Evolutionary conservation across 2,797 vertebrate species (phyloP).

Genomic region (Distichodus sexfasciatus): DNA sequence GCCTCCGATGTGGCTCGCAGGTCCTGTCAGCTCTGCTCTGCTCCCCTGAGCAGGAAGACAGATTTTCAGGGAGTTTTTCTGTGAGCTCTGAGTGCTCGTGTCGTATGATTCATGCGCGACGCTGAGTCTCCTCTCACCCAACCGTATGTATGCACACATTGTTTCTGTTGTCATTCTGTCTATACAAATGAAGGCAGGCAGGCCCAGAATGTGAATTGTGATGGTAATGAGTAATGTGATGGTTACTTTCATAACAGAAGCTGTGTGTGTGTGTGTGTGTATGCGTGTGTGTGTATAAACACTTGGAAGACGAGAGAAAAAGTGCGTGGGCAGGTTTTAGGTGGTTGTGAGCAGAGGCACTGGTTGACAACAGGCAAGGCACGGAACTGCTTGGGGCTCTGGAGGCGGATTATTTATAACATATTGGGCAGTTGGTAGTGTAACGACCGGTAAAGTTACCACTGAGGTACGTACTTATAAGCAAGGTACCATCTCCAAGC

Average conservation of each 20-base stretch:
- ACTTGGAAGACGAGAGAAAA: too few species aligned
- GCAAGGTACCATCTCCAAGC: too few species aligned
- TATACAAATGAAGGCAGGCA: neutral
- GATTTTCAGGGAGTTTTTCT: conserved; percentile 31
- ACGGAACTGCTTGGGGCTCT: too few species aligned
- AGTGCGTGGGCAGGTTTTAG: too few species aligned
- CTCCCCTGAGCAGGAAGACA: conserved; percentile 27
- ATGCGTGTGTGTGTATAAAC: neutral
- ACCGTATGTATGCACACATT: neutral
- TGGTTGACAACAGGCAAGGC: too few species aligned
- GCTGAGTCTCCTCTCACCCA: neutral
- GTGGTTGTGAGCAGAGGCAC: too few species aligned
- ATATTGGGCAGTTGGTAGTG: too few species aligned
- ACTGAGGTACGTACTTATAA: too few species aligned
- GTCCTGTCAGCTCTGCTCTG: conserved; percentile 35
- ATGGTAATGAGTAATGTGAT: neutral
- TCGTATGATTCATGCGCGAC: conserved; percentile 6
- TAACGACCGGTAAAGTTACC: too few species aligned
- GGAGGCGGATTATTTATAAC: too few species aligned
- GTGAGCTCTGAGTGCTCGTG: conserved; percentile 6
- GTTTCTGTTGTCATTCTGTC: neutral
- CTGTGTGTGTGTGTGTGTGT: neutral
- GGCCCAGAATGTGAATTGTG: neutral
- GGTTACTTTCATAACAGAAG: too few species aligned
- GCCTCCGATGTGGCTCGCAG: conserved; percentile 35